Evolutionary conservation across 2,888 invertebrate species (phyloP).

Genomic region (Subacronicta megacephala): DNA sequence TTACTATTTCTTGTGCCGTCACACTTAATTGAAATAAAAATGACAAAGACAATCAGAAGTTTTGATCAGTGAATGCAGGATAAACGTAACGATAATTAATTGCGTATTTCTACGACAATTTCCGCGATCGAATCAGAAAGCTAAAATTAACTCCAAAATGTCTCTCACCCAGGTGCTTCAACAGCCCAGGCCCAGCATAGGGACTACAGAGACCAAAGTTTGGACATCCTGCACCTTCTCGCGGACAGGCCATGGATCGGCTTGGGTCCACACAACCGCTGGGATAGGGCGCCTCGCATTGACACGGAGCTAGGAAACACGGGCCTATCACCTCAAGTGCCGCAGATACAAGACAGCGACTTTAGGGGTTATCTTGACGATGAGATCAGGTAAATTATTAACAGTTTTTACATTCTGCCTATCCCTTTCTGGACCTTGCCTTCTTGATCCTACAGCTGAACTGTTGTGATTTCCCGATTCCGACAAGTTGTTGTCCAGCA

Average conservation of each 20-base stretch:
- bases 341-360: slow-evolving; percentile 49
- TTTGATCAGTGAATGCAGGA: no score
- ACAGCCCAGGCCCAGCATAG: slow-evolving; percentile 65
- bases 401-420: no score
- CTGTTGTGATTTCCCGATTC: no score
- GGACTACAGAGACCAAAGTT: slow-evolving; percentile 67
- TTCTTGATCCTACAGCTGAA: no score
- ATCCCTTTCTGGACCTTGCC: no score
- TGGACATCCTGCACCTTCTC: slow-evolving; percentile 75
- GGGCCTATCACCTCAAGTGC: slow-evolving; percentile 36
- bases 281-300: slow-evolving; percentile 62
- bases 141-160: background rate
- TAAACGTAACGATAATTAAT: no score
- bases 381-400: slow-evolving; percentile 64
- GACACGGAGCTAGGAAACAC: slow-evolving; percentile 55
- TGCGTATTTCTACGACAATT: no score
- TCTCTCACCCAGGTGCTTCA: slow-evolving; percentile 62
- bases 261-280: slow-evolving; percentile 62
- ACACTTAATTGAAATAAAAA: no score
- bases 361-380: slow-evolving; percentile 63
- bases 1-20: no score
- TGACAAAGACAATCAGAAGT: no score
- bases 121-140: no score
- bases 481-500: no score
- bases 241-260: slow-evolving; percentile 68